Evolutionary conservation across 2,888 invertebrate species (phyloP).

Genomic region (Plusia festucae): DNA sequence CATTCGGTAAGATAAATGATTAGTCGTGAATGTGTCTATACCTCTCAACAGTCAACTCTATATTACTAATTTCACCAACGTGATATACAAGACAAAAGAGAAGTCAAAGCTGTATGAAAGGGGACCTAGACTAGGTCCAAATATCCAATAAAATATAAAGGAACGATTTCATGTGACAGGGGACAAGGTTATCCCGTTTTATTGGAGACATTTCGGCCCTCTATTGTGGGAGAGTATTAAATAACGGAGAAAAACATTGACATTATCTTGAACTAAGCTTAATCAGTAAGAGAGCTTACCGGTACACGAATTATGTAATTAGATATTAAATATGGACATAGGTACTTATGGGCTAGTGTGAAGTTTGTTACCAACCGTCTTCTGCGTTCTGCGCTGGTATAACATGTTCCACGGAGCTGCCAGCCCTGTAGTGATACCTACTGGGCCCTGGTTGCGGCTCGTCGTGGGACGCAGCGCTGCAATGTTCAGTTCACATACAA

Average conservation of each 20-base stretch:
- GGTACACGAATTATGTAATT: too few relatives aligned
- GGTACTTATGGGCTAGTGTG: too few relatives aligned
- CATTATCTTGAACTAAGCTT: not conserved
- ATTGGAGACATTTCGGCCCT: not conserved
- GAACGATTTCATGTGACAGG: not conserved
- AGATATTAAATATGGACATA: too few relatives aligned
- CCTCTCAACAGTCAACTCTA: too few relatives aligned
- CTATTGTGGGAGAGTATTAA: not conserved
- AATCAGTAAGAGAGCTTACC: not conserved
- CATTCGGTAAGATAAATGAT: too few relatives aligned
- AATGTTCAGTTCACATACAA: conserved; percentile 25
- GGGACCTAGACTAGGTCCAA: not conserved
- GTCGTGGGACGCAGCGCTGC: conserved; percentile 76
- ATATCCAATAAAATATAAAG: not conserved
- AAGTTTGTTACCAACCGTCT: conserved; percentile 61
- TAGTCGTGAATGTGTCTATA: too few relatives aligned
- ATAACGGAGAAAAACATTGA: not conserved
- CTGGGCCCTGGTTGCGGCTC: conserved; percentile 69
- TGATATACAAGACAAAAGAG: not conserved
- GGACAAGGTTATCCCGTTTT: not conserved
- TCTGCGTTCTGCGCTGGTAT: conserved; percentile 68
- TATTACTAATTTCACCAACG: not conserved
- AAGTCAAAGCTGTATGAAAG: not conserved
- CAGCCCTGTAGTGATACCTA: conserved; percentile 64
- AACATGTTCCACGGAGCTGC: conserved; percentile 72